These are phyloP conservation scores for Cryptoblepharus egeriae DNA, from an alignment of 2,797 vertebrate species.

Conservation along the genomic window DNA sequence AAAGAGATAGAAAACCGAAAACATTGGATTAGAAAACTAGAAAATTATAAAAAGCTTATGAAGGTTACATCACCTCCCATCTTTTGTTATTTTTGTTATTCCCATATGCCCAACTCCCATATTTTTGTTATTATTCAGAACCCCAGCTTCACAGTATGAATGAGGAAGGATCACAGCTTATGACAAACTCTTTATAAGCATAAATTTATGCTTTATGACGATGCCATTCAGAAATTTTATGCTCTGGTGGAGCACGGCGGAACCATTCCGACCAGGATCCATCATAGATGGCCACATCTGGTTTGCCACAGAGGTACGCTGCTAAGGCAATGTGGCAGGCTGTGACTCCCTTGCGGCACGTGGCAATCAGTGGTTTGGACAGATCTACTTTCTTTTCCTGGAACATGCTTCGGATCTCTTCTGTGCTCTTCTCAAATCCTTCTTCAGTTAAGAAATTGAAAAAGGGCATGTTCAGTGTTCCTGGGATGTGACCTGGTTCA, in stretches of 20 bases:
- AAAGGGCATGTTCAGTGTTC: conserved; percentile 90
- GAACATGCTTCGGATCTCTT: conserved; percentile 84
- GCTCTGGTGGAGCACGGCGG: conserved; percentile 80
- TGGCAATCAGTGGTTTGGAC: conserved; percentile 80
- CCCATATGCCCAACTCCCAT: too few species aligned
- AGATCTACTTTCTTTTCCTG: conserved; percentile 85
- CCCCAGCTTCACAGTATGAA: accelerated
- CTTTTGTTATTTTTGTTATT: too few species aligned
- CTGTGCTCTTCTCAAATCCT: conserved; percentile 81
- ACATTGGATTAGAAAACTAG: conserved; percentile 18
- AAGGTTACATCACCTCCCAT: neutral
- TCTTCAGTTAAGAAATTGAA: conserved; percentile 82
- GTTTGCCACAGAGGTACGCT: conserved; percentile 88
- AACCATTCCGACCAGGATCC: conserved; percentile 97
- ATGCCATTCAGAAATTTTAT: conserved; percentile 82
- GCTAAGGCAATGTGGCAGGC: conserved; percentile 90
- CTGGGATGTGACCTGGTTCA: conserved; percentile 88
- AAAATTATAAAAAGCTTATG: neutral
- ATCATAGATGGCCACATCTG: conserved; percentile 87
- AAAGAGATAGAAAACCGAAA: neutral
- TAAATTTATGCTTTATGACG: conserved; percentile 69
- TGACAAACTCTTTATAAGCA: too few species aligned
- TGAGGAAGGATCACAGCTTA: neutral
- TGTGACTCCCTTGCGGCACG: conserved; percentile 92
- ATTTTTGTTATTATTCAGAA: neutral